These are phyloP conservation scores for Diacarnus erythraeanus DNA, from an alignment of 37 sponge, comb jelly and placozoan species.

Conservation along the genomic window DNA sequence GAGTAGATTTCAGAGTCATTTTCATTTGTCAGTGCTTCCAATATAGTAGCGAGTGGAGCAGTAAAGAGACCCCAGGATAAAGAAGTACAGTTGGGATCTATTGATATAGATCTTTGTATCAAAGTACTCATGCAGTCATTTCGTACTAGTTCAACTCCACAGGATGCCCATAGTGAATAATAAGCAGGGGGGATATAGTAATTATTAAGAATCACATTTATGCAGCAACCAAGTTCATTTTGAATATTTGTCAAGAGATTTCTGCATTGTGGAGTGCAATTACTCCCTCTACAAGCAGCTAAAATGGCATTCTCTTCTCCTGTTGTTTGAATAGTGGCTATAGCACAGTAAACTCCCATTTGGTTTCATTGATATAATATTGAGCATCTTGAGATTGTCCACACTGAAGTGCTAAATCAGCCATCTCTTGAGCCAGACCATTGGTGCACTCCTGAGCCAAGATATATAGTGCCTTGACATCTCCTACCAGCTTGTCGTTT, in stretches of 20 bases:
- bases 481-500: background rate
- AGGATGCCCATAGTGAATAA: background rate
- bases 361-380: too few relatives aligned
- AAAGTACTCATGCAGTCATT: background rate
- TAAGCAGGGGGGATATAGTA: background rate
- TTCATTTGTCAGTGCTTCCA: background rate
- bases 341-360: background rate
- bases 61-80: background rate
- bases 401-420: background rate
- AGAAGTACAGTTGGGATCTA: background rate
- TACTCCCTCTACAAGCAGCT: background rate
- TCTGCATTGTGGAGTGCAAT: background rate
- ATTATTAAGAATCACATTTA: background rate
- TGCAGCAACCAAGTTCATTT: background rate
- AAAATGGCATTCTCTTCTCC: background rate
- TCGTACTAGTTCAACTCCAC: background rate
- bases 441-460: background rate
- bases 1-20: too few relatives aligned
- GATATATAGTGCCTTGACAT: background rate
- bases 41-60: background rate
- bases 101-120: background rate
- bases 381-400: background rate
- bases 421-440: background rate
- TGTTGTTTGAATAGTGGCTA: background rate
- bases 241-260: background rate